Percentiles rank a stretch among this genome's conserved stretches.
Evolutionary conservation across 2,797 vertebrate species (phyloP).

Genomic region (Amblyopsis hoosieri): DNA sequence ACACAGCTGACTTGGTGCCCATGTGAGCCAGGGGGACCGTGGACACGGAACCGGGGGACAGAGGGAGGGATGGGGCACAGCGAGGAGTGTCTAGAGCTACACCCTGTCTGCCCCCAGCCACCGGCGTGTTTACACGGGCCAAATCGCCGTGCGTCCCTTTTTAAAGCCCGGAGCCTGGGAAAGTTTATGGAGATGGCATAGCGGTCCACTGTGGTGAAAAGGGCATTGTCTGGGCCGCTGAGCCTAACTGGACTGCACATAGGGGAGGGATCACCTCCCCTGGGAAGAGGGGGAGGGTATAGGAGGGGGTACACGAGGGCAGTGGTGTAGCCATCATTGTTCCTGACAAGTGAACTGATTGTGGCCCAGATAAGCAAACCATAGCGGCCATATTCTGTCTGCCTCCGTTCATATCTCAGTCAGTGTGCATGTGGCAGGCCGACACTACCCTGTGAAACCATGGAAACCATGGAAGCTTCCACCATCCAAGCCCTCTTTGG

Average conservation of each 20-base stretch:
- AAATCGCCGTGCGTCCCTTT: constrained; percentile 71
- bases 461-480: not conserved
- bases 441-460: constrained; percentile 19
- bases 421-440: constrained; percentile 33
- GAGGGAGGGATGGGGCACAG: not conserved
- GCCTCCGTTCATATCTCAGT: constrained; percentile 40
- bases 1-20: not conserved
- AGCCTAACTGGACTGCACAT: constrained; percentile 67
- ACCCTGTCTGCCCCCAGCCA: constrained; percentile 52
- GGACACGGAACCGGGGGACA: constrained; percentile 10
- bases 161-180: constrained; percentile 78
- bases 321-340: constrained; percentile 65
- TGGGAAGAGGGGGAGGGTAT: constrained; percentile 44
- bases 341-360: constrained; percentile 55
- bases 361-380: constrained; percentile 48
- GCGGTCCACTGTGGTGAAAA: constrained; percentile 79
- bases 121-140: constrained; percentile 69
- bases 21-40: constrained; percentile 25
- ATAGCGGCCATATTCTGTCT: constrained; percentile 55
- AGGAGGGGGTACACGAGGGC: constrained; percentile 46
- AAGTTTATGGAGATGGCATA: constrained; percentile 79
- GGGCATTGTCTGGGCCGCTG: constrained; percentile 73
- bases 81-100: constrained; percentile 31
- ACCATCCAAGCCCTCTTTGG: not conserved
- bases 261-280: constrained; percentile 62